Conservation (phyloP, 2,797 vertebrate genomes). For the Epinephelus malabaricus region DNA sequence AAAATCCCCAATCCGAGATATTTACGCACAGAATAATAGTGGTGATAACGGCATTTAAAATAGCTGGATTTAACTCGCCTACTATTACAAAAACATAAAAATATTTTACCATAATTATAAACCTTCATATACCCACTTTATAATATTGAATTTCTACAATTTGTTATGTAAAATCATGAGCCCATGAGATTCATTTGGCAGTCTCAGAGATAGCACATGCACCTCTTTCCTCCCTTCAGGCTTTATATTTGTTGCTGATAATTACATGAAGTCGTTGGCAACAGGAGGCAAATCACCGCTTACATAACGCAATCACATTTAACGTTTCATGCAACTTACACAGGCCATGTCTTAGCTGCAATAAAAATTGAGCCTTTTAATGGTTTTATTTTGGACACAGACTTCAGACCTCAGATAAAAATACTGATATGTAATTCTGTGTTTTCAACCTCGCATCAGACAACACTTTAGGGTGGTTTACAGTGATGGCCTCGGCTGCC, state of each 20-base stretch:
- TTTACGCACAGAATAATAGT: neutral
- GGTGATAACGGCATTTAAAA: constrained; percentile 10
- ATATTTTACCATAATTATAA: neutral
- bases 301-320: constrained; percentile 68
- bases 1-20: constrained; percentile 5
- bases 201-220: constrained; percentile 2
- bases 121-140: too few relatives aligned
- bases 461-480: constrained; percentile 35
- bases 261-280: constrained; percentile 62
- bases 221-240: constrained; percentile 34
- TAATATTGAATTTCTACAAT: neutral
- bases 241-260: constrained; percentile 63
- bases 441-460: constrained; percentile 9
- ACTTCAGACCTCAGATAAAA: neutral
- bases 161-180: neutral
- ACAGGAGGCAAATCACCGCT: constrained; percentile 59
- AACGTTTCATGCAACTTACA: constrained; percentile 31
- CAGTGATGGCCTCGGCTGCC: constrained; percentile 75
- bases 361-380: neutral
- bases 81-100: too few relatives aligned
- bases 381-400: neutral
- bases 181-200: constrained; percentile 4
- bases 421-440: neutral
- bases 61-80: neutral
- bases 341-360: constrained; percentile 4